Evolutionary conservation across 2,113 vertebrate genomes (phyloP), one percentile per base, ranked within the genome.

Genomic region (Pterocles gutturalis): DNA sequence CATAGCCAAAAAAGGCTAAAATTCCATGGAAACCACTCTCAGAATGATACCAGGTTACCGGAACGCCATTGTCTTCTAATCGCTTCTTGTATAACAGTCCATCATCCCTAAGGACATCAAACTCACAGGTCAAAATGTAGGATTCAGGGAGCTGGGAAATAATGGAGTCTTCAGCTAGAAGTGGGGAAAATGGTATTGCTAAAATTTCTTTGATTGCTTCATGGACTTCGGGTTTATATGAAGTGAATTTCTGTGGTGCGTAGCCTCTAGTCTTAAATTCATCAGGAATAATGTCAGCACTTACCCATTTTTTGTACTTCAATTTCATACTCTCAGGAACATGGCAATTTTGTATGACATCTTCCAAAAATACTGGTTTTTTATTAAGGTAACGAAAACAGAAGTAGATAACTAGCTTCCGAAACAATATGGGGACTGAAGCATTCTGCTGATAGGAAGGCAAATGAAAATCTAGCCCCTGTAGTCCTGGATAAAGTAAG

Each of bases 401-500:
- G 70, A 98, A 98, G 95, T 98, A 98, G 5, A 96, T 57, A 7
- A 87, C 38, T 3, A 98, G 86, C 38, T 95, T 90, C 54, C 58
- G 87, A 24, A 94, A 96, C 94, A 99, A 89, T 29, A 99, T 17
- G 31, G 99, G 99, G 46, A 98, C 96, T 0, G 95, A 96, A 10
- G 94, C 96, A 4, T 99, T 99, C 96, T 99, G 98, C 95, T 98
- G 98, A 69, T 98, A 99, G n/a, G 99, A 99, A 46, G 99, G 99
- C 84, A 98, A 64, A 38, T 98, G 97, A 83, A 99, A 99, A 80
- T 99, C 98, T 43, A 99, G 48, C 65, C 89, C 98, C 84, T 99
- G 99, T 33, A 99, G 90, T 1, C n/a, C 51, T 1, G 98, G 97
- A 33, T 99, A 99, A 92, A 99, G 85, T 34, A 99, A 97, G 66